Evolutionary conservation across 2,888 invertebrate species (phyloP), one percentile per base, ranked within the genome.

Genomic region (Melanotus villosus): DNA sequence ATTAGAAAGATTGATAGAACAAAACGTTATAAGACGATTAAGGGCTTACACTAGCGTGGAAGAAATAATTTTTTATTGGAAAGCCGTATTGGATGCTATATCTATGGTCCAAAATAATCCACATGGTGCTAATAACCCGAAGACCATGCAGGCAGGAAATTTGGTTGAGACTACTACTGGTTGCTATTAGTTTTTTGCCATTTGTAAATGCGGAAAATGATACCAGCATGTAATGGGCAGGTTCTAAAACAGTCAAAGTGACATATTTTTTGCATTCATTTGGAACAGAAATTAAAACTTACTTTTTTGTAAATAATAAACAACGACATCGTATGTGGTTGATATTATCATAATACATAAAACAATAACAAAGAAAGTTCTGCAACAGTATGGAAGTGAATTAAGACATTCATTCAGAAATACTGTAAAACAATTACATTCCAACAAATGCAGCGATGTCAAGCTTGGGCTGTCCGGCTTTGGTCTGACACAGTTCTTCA

Each of bases 61-160:
- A 47, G 10, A 47, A 47, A n/a, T 18, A 23, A 23, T 47, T 47
- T 2, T 10, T 47, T 10, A 47, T 47, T 12, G 47, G 47, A 47
- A 23, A 23, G 4, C 23, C 10, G 12, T 4, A 47, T 7, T 47
- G 47, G 23, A 47, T 47, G 23, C 47, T 47, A 12, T 47, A 74
- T 69, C 70, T 70, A 30, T 76, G 76, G 1, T 72, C 74, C 1
- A 73, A 38, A 16, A 76, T 60, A 21, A 76, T 66, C 76, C 76
- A 76, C 43, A 72, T 67, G 38, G 73, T 74, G 63, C 73, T 75
- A 18, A 74, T 59, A 9, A 65, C 70, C 59, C 74, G 54, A 16
- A 76, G 56, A 9, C 76, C 76, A 38, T 74, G 71, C 7, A 76
- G 43, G 45, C 76, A 76, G 9, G 69, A 4, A 16, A 76, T 64